Evolutionary conservation across 2,888 invertebrate genomes (phyloP), one percentile per base, ranked within the genome.

Genomic region (Drosophila silvestris): DNA sequence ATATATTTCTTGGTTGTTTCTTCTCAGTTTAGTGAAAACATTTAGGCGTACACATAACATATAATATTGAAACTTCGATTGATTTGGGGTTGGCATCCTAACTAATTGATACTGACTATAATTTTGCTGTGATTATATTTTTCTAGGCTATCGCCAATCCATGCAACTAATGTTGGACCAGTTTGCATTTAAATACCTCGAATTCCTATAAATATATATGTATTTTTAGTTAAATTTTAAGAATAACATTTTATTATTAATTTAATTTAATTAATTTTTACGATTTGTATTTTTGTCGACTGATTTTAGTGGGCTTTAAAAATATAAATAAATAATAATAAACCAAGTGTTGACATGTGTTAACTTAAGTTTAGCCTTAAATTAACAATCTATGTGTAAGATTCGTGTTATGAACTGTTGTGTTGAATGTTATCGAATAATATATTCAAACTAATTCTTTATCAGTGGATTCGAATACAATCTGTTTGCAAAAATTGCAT

Each of bases 301-400:
- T 6, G 6, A 16, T 19, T 12, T 22, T 12, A 1, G 5, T n/a
- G 41, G 5, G 1, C 12, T 22, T 14, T 12, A 12, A 5, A 44
- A 44, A 16, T 26, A 16, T 47, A 16, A 22, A 14, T 22, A 14
- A 14, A 22, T 7, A 47, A 7, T 1, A 22, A 22, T 14, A 7
- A 14, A 2, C 0, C 1, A 7, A 26, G 47, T 16, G 0, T 26
- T 6, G 3, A 22, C 0, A 9, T 16, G 7, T 5, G 1, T 16
- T 16, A 26, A 16, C 0, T 47, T 7, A 16, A 26, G 14, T 26
- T 7, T 16, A 7, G 22, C 1, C 7, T 22, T 22, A 16, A 26
- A 1, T 47, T 47, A 2, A 9, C 9, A 16, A 26, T 9, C 1
- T 16, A 0, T 16, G 2, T 47, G 1, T 22, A 14, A 4, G 14